These are phyloP conservation scores for Spodoptera frugiperda DNA, from an alignment of 1,140 invertebrate species.

Conservation along the genomic window DNA sequence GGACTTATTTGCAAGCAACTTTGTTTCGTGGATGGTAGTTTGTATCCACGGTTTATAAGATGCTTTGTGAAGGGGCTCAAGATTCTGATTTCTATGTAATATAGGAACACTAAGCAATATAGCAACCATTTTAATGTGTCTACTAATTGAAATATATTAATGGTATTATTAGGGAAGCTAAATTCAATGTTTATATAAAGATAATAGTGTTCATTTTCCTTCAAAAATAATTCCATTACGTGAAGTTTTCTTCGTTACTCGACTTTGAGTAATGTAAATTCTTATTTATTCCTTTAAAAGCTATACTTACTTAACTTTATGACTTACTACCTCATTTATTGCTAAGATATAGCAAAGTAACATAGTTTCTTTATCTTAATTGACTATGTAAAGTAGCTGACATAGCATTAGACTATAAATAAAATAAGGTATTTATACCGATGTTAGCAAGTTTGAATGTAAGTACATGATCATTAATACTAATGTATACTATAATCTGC, in stretches of 20 bases:
- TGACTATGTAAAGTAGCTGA: background rate
- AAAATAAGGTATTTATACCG: background rate
- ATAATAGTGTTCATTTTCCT: too few species aligned
- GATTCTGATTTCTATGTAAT: too few species aligned
- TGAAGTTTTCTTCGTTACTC: too few species aligned
- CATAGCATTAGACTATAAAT: background rate
- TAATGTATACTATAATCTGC: too few species aligned
- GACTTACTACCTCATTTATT: background rate
- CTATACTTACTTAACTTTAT: background rate
- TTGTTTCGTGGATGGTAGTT: background rate
- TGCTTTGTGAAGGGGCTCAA: too few species aligned
- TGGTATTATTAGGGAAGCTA: too few species aligned
- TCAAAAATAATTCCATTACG: too few species aligned
- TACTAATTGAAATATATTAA: too few species aligned
- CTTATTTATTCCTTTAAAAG: background rate
- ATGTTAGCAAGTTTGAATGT: background rate
- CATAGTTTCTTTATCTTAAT: conserved; percentile 3
- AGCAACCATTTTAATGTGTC: too few species aligned
- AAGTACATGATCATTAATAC: too few species aligned
- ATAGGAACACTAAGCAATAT: too few species aligned
- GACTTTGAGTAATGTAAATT: background rate
- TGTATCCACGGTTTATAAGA: background rate
- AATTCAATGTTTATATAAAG: too few species aligned
- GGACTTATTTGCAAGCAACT: background rate
- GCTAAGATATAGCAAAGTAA: background rate